These are phyloP conservation scores for Danionella cerebrum DNA, from an alignment of 2,113 vertebrate genomes.

Conservation along the genomic window DNA sequence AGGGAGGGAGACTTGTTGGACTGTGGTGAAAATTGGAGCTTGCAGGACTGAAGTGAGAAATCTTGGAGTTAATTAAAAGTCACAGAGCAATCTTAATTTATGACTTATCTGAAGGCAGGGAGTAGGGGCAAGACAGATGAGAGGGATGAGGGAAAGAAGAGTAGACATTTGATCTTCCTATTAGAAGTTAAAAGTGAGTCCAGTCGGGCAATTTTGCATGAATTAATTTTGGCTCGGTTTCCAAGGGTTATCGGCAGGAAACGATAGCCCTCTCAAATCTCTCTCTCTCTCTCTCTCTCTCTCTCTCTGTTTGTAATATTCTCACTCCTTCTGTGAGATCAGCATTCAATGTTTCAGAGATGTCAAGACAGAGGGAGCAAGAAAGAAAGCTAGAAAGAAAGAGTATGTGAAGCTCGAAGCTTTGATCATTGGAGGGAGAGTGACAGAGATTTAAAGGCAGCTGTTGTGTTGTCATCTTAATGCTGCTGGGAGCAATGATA, in stretches of 20 bases:
- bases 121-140: not conserved
- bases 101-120: slow-evolving; percentile 37
- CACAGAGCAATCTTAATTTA: slow-evolving; percentile 42
- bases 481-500: slow-evolving; percentile 10
- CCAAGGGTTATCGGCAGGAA: slow-evolving; percentile 25
- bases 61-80: slow-evolving; percentile 46
- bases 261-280: slow-evolving; percentile 5
- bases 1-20: slow-evolving; percentile 10
- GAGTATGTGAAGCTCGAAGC: slow-evolving; percentile 17
- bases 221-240: slow-evolving; percentile 40
- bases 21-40: slow-evolving; percentile 24
- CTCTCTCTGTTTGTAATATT: slow-evolving; percentile 20
- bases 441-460: slow-evolving; percentile 29
- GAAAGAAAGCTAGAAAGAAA: not conserved
- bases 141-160: slow-evolving; percentile 18
- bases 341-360: slow-evolving; percentile 35
- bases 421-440: slow-evolving; percentile 37
- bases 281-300: not conserved
- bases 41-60: slow-evolving; percentile 22
- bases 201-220: slow-evolving; percentile 38
- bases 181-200: slow-evolving; percentile 47
- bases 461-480: slow-evolving; percentile 24
- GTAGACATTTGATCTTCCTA: slow-evolving; percentile 44
- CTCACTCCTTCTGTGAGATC: slow-evolving; percentile 17
- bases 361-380: slow-evolving; percentile 14